Conservation (phyloP, 2,888 invertebrate species). For the Folsomia manolachei region DNA sequence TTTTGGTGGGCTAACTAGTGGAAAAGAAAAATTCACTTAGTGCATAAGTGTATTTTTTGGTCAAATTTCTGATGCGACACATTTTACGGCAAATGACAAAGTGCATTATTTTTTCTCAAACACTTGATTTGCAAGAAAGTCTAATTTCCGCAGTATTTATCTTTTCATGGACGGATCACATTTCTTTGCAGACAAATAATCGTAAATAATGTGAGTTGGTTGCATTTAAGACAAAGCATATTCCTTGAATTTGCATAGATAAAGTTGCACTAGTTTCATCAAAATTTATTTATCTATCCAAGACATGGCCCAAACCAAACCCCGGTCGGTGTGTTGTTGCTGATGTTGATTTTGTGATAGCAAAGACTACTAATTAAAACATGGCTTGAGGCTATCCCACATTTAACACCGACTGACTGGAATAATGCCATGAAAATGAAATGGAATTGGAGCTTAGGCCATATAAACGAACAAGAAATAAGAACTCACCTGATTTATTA, state of each 20-base stretch:
- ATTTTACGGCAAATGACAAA: no score
- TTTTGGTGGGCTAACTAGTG: background rate
- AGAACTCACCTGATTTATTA: background rate
- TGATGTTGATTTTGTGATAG: conserved; percentile 19
- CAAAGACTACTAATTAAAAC: conserved; percentile 47
- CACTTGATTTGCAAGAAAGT: background rate
- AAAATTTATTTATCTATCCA: background rate
- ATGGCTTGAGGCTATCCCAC: conserved; percentile 29
- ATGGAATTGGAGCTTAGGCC: conserved; percentile 3
- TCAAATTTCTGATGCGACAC: no score
- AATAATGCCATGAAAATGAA: no score
- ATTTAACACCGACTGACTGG: background rate
- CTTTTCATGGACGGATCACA: background rate
- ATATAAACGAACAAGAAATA: background rate
- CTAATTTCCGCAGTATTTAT: no score
- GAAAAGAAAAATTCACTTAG: no score
- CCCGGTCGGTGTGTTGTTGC: background rate
- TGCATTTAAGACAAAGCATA: no score
- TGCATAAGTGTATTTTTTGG: no score
- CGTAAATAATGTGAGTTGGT: no score
- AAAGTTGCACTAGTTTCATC: background rate
- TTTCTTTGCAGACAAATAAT: no score
- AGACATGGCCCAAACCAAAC: background rate
- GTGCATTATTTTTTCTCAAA: background rate
- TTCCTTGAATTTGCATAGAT: no score